phyloP scores from a whole-genome alignment of 2,113 vertebrate genomes.

The Rhegmatorhina hoffmannsi region DNA sequence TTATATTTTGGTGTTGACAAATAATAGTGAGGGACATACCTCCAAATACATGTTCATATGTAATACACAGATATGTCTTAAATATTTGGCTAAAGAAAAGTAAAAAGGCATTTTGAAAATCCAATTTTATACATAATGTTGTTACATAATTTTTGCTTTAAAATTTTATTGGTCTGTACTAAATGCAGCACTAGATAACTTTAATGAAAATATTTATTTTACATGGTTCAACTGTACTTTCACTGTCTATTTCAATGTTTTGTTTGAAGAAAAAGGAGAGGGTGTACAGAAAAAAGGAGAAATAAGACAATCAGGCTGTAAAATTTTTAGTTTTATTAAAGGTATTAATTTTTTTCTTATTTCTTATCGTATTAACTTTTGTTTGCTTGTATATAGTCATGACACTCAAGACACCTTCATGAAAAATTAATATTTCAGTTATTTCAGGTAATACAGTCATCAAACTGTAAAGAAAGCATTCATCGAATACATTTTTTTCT shows the following conservation, averaged over 20 bases:
- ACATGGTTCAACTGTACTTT: not conserved
- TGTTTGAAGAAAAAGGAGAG: not conserved
- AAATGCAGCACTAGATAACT: not conserved
- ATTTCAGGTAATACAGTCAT: not conserved
- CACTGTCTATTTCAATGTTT: not conserved
- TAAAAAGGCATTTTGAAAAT: not conserved
- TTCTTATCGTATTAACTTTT: not conserved
- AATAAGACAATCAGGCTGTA: not conserved
- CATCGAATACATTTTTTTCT: not conserved
- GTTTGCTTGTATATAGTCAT: not conserved
- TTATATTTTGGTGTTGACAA: constrained; percentile 30
- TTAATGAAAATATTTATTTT: not conserved
- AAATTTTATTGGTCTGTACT: not conserved
- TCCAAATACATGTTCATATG: not conserved
- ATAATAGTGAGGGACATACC: not conserved
- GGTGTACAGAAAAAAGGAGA: not conserved
- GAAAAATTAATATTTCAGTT: not conserved
- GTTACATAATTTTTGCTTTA: not conserved
- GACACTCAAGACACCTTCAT: not conserved
- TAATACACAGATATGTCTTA: not conserved
- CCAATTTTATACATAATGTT: not conserved
- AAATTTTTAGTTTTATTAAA: not conserved
- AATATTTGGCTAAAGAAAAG: not conserved
- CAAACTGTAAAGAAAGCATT: not conserved
- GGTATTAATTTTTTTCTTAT: not conserved